A percentile compares a stretch with the other conserved stretches of the same genome.
phyloP scores from a whole-genome alignment of 2,113 vertebrate genomes.

The Phyllopteryx taeniolatus region DNA sequence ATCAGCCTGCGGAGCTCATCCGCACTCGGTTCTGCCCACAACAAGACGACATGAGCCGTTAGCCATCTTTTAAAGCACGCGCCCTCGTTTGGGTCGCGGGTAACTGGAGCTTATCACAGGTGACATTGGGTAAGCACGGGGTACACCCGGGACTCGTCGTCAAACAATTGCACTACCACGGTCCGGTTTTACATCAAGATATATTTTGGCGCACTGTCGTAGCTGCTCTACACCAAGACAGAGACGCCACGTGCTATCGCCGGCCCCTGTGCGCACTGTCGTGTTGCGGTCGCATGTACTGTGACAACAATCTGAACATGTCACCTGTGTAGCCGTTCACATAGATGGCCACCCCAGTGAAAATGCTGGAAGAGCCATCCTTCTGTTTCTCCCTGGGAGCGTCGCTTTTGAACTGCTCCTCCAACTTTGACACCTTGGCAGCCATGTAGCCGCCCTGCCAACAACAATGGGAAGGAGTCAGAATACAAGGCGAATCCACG shows the following conservation, averaged over 20 bases:
- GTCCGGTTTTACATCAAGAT: too few relatives aligned
- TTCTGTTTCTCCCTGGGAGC: conserved; percentile 82
- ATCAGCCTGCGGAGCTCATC: conserved; percentile 91
- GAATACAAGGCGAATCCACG: not conserved
- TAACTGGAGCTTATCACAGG: too few relatives aligned
- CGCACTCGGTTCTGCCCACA: conserved; percentile 83
- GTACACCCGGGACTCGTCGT: too few relatives aligned
- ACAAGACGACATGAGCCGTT: not conserved
- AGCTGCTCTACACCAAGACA: too few relatives aligned
- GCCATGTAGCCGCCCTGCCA: conserved; percentile 92
- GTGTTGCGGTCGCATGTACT: too few relatives aligned
- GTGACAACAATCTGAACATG: not conserved
- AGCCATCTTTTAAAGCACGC: not conserved
- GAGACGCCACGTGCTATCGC: too few relatives aligned
- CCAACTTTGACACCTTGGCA: conserved; percentile 91
- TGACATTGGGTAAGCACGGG: too few relatives aligned
- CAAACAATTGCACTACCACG: too few relatives aligned
- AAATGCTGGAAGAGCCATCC: conserved; percentile 84
- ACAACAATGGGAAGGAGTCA: conserved; percentile 1
- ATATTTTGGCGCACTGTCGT: too few relatives aligned
- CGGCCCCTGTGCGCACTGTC: too few relatives aligned
- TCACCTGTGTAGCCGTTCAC: conserved; percentile 98
- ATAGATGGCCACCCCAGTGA: conserved; percentile 90
- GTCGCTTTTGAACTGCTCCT: conserved; percentile 89
- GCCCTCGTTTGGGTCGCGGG: too few relatives aligned